phyloP scores from a whole-genome alignment of 1,140 invertebrate genomes.

The Drosophila kurseongensis region DNA sequence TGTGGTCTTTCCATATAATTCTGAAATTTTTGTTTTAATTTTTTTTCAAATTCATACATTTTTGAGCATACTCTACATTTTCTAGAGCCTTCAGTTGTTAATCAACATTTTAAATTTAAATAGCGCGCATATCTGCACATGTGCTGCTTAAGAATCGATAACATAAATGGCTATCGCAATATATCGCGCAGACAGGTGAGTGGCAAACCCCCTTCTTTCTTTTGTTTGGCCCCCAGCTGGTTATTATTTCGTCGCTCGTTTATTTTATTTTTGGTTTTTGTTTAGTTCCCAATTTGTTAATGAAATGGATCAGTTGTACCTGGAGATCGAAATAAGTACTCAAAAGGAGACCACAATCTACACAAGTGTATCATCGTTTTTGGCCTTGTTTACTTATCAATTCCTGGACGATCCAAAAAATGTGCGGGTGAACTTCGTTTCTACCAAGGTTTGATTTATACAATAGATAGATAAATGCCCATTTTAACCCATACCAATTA shows the following conservation, averaged over 20 bases:
- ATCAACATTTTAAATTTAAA: neutral
- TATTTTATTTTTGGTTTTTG: slow-evolving; percentile 29
- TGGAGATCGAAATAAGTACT: slow-evolving; percentile 79
- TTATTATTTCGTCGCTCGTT: slow-evolving; percentile 17
- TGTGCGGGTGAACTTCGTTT: slow-evolving; percentile 75
- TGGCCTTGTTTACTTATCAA: slow-evolving; percentile 71
- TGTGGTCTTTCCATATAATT: no score
- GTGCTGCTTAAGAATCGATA: slow-evolving; percentile 5
- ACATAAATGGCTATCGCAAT: neutral
- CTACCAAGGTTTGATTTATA: slow-evolving; percentile 44
- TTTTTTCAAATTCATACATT: no score
- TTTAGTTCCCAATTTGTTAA: slow-evolving; percentile 54
- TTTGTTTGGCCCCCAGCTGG: slow-evolving; percentile 27
- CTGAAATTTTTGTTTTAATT: no score
- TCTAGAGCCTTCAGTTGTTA: no score
- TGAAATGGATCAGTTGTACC: slow-evolving; percentile 77
- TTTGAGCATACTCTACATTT: no score
- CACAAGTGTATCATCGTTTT: slow-evolving; percentile 71
- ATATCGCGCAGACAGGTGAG: neutral
- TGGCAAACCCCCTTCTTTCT: slow-evolving; percentile 5
- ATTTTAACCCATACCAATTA: neutral
- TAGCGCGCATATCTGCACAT: neutral
- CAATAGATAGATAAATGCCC: neutral
- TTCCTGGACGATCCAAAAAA: slow-evolving; percentile 66
- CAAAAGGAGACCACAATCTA: slow-evolving; percentile 71